Evolutionary conservation across 2,797 vertebrate species (phyloP), one percentile per base, ranked within the genome.

Genomic region (Oreochromis grahami): DNA sequence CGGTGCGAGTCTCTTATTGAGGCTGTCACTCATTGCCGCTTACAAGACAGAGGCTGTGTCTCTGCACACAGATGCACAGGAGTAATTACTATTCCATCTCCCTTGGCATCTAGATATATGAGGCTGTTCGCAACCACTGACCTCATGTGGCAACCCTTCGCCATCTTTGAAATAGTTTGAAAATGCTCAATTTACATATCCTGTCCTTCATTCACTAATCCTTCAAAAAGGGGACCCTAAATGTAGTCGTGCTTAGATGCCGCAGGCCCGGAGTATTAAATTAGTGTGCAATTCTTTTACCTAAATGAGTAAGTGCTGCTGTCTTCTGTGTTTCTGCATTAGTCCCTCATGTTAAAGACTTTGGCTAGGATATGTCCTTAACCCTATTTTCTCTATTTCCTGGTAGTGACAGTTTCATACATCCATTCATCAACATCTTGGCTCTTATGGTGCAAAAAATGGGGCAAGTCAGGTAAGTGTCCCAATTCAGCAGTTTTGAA

Each of bases 401-500:
- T 81, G 82, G 50, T 80, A 48, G 92, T 95, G 95, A 94, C 93
- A 93, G 92, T 89, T 93, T 88, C 90, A 90, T 56, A 83, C 91
- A 87, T 93, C 92, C 95, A 95, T 96, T 95, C 94, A 94, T 96
- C 95, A 95, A 95, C 93, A 94, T 95, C 93, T 89, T 92, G 91
- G 94, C 93, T 95, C 93, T 92, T 78, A 88, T 93, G 93, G 94
- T 88, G 93, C 93, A 92, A 94, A 94, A 96, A 96, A 95, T 95
- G 94, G 94, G 95, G 92, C 94, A 94, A 95, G 94, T 96, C 95
- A 95, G 92, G 93, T 95, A 94, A 95, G 95, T 96, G 94, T 95
- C 95, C 94, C 95, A 95, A 96, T 96, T 96, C 94, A 95, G 95
- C 94, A 94, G 94, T 95, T 96, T 94, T 95, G 94, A 95, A 96